Conservation (phyloP, 2,113 vertebrate genomes). For the Eretmodus cyanostictus region DNA sequence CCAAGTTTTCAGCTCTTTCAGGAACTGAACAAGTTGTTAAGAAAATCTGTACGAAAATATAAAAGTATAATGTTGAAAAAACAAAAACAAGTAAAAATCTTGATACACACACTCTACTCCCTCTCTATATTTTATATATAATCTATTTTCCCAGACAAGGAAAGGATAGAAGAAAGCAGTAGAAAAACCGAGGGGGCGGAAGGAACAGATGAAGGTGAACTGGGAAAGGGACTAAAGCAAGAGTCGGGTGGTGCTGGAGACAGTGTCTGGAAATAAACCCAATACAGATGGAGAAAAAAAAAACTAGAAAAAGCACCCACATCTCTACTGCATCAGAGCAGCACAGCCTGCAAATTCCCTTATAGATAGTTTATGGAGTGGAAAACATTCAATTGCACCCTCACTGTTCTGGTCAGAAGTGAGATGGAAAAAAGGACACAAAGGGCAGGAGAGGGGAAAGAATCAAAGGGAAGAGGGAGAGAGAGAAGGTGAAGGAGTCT, state of each 20-base stretch:
- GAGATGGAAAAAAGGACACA: not conserved
- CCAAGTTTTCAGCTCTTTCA: not conserved
- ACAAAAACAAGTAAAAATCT: not conserved
- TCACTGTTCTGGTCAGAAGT: constrained; percentile 10
- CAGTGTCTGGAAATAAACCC: constrained; percentile 27
- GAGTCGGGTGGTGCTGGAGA: not conserved
- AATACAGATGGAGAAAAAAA: not conserved
- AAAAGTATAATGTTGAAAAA: not conserved
- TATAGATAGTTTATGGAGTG: constrained; percentile 49
- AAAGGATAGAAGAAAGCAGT: not conserved
- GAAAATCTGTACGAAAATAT: not conserved
- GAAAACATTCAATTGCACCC: constrained; percentile 28
- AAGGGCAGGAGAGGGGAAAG: not conserved
- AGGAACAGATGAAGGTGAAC: not conserved
- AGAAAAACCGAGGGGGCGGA: not conserved
- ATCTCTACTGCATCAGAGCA: constrained; percentile 1
- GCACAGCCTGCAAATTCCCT: constrained; percentile 12
- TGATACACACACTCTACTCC: not conserved
- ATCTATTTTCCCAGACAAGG: not conserved
- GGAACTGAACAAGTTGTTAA: not conserved
- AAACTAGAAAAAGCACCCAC: not conserved
- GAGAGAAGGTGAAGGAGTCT: not conserved
- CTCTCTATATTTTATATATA: accelerated
- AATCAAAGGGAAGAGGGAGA: not conserved
- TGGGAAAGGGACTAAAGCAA: not conserved